Base-by-base conservation (phyloP, 2,888 invertebrate genomes). In the Caenorhabditis japonica region DNA sequence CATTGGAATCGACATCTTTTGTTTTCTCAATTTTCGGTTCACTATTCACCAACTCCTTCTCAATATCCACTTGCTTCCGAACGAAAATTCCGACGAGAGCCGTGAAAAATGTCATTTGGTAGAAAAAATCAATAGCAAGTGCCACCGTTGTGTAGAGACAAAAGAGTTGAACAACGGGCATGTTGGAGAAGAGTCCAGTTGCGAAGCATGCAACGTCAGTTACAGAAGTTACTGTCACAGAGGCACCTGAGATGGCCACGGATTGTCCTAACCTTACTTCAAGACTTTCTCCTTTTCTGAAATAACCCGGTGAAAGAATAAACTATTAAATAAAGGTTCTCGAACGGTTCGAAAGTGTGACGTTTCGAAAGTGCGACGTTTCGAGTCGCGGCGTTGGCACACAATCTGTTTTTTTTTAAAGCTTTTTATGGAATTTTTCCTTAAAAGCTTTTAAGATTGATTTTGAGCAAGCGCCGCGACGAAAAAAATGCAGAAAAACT, bases 161-260 rank as follows among this genome's bases (percentile, higher is more conserved):
- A 68, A 85, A 85, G 7, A 85, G 76, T 33, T 78, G 83, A 7
- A 85, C 85, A 10, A 85, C 85, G 1, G 86, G 86, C 80, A 86
- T 78, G 39, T 85, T 83, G 0, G 84, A 85, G 60, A 85, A 80
- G 13, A 85, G 55, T 7, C 86, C 86, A 17, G 83, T 84, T n/a
- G 80, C 83, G 43, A 86, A 86, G 49, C 85, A 85, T 33, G 85
- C 76, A 2, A 86, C 84, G 58, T 86, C 86, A 13, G 84, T 75
- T 8, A 82, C 61, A 17, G 64, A 71, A 23, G 3, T 8, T 13
- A 12, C 74, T 21, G 77, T 78, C n/a, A 75, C 75, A 2, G 82
- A 82, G 2, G 82, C 82, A 2, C 82, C 82, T 3, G 82, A 80
- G 3, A 82, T 77, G 12, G 79, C 73, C 0, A 80, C 74, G 0